Conservation (phyloP, 1,140 invertebrate species). For the Daktulosphaira vitifoliae region DNA sequence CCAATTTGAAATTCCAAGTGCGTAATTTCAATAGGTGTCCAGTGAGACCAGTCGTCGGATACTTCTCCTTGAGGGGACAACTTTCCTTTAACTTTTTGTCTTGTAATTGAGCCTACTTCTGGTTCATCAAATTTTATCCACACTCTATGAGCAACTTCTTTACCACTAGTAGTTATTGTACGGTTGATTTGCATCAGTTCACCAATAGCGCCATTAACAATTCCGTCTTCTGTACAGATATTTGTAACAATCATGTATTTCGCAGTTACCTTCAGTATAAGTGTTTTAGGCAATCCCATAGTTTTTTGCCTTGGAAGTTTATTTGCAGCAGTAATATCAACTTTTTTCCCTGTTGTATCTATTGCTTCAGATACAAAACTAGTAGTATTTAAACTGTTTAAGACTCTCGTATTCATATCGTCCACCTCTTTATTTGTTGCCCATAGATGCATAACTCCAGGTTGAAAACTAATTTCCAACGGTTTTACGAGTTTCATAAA, state of each 20-base stretch:
- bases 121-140: not conserved
- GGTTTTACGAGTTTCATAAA: not conserved
- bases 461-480: not conserved
- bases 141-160: not conserved
- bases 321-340: not conserved
- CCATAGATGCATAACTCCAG: not conserved
- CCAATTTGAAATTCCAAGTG: conserved; percentile 3
- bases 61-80: not conserved
- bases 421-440: not conserved
- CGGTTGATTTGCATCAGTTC: not conserved
- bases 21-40: not conserved
- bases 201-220: conserved; percentile 42
- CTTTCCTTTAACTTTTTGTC: not conserved
- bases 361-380: not conserved
- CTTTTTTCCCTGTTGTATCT: not conserved
- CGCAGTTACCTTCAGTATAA: not conserved
- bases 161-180: not conserved
- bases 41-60: not conserved
- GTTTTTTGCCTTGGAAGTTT: not conserved
- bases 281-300: not conserved
- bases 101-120: not conserved
- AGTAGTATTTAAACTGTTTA: not conserved
- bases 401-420: not conserved
- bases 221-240: conserved; percentile 42
- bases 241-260: conserved; percentile 43